A percentile compares a stretch with the other conserved stretches of the same genome.
phyloP scores from a whole-genome alignment of 53 echinoderm and acorn worm genomes.

The Patiria pectinifera region DNA sequence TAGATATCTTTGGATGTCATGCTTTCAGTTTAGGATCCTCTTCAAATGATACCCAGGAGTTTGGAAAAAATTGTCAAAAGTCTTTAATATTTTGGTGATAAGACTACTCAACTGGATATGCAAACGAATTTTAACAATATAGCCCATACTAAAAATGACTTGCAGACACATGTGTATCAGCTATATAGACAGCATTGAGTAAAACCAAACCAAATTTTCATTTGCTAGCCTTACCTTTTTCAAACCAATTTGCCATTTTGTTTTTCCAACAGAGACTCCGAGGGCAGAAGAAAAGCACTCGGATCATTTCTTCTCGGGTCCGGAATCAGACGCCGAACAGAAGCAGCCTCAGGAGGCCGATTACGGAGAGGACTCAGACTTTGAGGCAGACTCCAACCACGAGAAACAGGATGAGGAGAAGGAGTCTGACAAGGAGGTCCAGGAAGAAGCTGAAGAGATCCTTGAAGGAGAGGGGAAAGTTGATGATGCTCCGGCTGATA shows the following conservation, averaged over 20 bases:
- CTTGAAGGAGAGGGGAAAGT: constrained; percentile 42
- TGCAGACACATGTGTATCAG: too few species aligned
- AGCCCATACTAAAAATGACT: too few species aligned
- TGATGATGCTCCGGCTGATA: constrained; percentile 38
- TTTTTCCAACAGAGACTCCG: not conserved
- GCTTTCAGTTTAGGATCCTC: too few species aligned
- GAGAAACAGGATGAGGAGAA: constrained; percentile 51
- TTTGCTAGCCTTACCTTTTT: not conserved
- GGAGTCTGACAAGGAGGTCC: constrained; percentile 35
- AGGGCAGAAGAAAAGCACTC: constrained; percentile 37
- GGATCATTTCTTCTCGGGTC: constrained; percentile 73
- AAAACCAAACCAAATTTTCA: not conserved
- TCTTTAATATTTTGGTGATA: too few species aligned
- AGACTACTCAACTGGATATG: too few species aligned
- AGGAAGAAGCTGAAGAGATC: constrained; percentile 60
- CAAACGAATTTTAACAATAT: too few species aligned
- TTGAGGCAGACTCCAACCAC: constrained; percentile 72
- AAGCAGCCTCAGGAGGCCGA: constrained; percentile 54
- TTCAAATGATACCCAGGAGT: too few species aligned
- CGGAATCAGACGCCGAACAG: constrained; percentile 71
- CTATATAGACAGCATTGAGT: too few species aligned
- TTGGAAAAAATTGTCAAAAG: too few species aligned
- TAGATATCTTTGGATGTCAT: too few species aligned
- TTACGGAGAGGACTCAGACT: constrained; percentile 58
- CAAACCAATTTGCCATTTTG: too few species aligned